Conservation (phyloP, 2,888 invertebrate genomes). For the Lamellibrachia satsuma region DNA sequence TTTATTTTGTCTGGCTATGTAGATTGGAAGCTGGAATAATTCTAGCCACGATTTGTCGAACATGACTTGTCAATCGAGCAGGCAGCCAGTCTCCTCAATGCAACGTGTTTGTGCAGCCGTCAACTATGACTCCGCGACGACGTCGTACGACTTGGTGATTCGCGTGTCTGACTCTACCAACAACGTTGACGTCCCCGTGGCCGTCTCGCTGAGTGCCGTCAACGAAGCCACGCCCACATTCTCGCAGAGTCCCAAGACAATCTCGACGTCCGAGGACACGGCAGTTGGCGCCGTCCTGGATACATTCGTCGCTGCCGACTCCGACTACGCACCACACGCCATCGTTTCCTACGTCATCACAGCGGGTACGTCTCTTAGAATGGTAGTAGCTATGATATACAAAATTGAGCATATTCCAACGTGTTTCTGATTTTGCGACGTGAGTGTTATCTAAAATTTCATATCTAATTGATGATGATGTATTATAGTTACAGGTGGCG, state of each 20-base stretch:
- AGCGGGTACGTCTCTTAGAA: not conserved
- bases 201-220: slow-evolving; percentile 40
- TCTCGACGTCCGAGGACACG: not conserved
- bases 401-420: no score
- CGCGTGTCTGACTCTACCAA: slow-evolving; percentile 41
- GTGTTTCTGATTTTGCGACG: no score
- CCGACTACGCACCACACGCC: slow-evolving; percentile 26
- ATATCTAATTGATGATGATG: no score
- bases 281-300: slow-evolving; percentile 23
- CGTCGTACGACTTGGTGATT: slow-evolving; percentile 40
- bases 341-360: slow-evolving; percentile 24
- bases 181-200: slow-evolving; percentile 35
- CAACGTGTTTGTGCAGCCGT: slow-evolving; percentile 37
- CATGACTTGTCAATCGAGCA: no score
- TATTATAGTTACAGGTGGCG: not conserved
- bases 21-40: no score
- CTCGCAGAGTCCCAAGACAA: slow-evolving; percentile 22
- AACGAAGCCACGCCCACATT: slow-evolving; percentile 44
- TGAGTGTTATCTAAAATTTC: no score
- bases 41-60: no score
- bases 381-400: no score
- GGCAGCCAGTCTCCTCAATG: no score
- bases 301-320: slow-evolving; percentile 21
- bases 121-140: slow-evolving; percentile 49
- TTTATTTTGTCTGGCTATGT: no score